phyloP scores from a whole-genome alignment of 2,797 vertebrate species.

The Pampus argenteus region DNA sequence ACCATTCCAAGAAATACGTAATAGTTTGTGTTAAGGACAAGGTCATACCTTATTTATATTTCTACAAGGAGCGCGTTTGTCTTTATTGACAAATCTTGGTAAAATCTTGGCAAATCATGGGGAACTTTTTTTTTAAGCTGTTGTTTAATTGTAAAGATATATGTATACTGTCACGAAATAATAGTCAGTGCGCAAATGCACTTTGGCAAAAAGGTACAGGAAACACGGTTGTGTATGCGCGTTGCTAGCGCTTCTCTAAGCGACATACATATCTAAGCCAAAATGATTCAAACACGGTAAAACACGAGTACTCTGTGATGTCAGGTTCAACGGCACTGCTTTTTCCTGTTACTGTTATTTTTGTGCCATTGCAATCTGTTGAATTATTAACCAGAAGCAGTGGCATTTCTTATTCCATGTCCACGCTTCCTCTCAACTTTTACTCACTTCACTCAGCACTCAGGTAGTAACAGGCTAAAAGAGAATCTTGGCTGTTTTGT shows the following conservation, averaged over 20 bases:
- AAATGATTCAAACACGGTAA: constrained; percentile 52
- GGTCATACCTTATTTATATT: neutral
- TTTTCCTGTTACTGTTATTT: constrained; percentile 77
- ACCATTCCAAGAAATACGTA: neutral
- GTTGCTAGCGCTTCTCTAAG: constrained; percentile 41
- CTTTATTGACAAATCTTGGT: neutral
- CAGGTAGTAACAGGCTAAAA: constrained; percentile 58
- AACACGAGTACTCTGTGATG: constrained; percentile 58
- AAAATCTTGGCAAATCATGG: neutral
- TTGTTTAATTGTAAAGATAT: constrained; percentile 2
- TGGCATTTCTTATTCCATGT: constrained; percentile 75
- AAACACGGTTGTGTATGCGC: constrained; percentile 10
- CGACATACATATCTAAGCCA: constrained; percentile 31
- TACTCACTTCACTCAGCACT: constrained; percentile 64
- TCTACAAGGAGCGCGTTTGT: neutral
- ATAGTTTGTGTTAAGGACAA: constrained; percentile 14
- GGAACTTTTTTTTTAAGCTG: neutral
- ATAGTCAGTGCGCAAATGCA: constrained; percentile 5
- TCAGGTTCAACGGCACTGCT: constrained; percentile 50
- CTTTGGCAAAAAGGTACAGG: constrained; percentile 25
- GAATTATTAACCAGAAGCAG: constrained; percentile 81
- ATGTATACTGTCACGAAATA: neutral
- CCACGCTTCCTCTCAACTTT: constrained; percentile 61
- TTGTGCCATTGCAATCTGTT: constrained; percentile 79
- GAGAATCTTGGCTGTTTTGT: constrained; percentile 39